A percentile compares a stretch with the other conserved stretches of the same genome.
phyloP scores from a whole-genome alignment of 2,888 invertebrate species.

The Cylloceria caligata region DNA sequence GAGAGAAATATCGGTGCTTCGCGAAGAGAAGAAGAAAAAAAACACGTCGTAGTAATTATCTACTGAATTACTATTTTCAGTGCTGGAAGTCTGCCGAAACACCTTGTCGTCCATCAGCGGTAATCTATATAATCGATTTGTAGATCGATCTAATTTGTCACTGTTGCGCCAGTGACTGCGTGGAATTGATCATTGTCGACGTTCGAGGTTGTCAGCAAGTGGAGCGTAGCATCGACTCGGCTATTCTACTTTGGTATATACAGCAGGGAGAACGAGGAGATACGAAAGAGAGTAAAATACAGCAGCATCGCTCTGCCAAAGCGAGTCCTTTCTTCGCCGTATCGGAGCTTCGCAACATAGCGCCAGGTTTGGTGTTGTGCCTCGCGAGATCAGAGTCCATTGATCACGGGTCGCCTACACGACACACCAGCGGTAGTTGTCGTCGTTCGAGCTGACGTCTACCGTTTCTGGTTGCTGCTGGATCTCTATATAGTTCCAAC shows the following conservation, averaged over 20 bases:
- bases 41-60: constrained; percentile 58
- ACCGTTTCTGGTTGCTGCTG: constrained; percentile 57
- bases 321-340: constrained; percentile 51
- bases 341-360: constrained; percentile 32
- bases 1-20: constrained; percentile 28
- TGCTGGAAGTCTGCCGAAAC: not conserved
- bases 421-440: constrained; percentile 32
- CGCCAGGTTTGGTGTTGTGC: constrained; percentile 61
- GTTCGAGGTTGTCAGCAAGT: constrained; percentile 25
- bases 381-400: constrained; percentile 66
- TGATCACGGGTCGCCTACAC: constrained; percentile 65
- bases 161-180: not conserved
- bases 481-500: constrained; percentile 38
- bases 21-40: not conserved
- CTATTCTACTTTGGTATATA: constrained; percentile 10
- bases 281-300: constrained; percentile 43
- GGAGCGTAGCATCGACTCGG: constrained; percentile 39
- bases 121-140: constrained; percentile 21
- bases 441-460: constrained; percentile 53
- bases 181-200: constrained; percentile 38
- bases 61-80: not conserved
- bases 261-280: not conserved
- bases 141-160: constrained; percentile 45
- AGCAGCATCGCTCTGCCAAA: constrained; percentile 3
- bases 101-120: constrained; percentile 1